Percentiles rank a stretch among this genome's conserved stretches.
phyloP scores from a whole-genome alignment of 2,888 invertebrate species.

The Drosophila limbata region DNA sequence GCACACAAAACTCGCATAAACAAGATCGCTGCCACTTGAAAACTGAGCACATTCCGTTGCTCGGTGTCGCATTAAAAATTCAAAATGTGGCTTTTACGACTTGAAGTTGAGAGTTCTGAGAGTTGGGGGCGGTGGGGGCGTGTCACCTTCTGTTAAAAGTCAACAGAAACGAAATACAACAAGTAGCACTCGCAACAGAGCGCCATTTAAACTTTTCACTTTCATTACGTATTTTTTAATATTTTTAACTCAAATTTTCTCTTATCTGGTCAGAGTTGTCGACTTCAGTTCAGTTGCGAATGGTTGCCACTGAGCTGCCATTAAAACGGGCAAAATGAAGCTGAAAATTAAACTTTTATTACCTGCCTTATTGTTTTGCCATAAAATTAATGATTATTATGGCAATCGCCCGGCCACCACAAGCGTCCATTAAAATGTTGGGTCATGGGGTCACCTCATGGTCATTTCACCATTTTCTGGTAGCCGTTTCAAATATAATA shows the following conservation, averaged over 20 bases:
- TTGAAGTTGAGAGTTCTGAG: constrained; percentile 25
- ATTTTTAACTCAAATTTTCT: constrained; percentile 29
- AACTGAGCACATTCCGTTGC: constrained; percentile 60
- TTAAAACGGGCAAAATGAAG: constrained; percentile 51
- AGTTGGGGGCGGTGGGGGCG: background rate
- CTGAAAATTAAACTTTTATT: constrained; percentile 78
- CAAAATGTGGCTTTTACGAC: constrained; percentile 74
- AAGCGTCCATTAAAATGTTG: constrained; percentile 68
- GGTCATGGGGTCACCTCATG: constrained; percentile 41
- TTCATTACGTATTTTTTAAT: constrained; percentile 71
- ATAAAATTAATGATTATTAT: constrained; percentile 81
- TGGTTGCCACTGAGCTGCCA: constrained; percentile 44
- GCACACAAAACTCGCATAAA: constrained; percentile 67
- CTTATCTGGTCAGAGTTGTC: constrained; percentile 22
- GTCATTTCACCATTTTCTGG: constrained; percentile 36
- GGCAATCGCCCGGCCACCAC: constrained; percentile 71
- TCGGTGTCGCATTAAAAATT: constrained; percentile 65
- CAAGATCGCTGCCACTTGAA: constrained; percentile 77
- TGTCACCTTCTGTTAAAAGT: constrained; percentile 42
- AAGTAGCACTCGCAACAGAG: constrained; percentile 25
- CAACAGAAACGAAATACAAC: constrained; percentile 28
- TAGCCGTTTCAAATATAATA: constrained; percentile 62
- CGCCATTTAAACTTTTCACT: constrained; percentile 72
- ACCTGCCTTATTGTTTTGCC: constrained; percentile 81
- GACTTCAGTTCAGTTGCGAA: constrained; percentile 8